These are phyloP conservation scores for Tuta absoluta DNA, from an alignment of 2,888 invertebrate genomes.

Conservation along the genomic window DNA sequence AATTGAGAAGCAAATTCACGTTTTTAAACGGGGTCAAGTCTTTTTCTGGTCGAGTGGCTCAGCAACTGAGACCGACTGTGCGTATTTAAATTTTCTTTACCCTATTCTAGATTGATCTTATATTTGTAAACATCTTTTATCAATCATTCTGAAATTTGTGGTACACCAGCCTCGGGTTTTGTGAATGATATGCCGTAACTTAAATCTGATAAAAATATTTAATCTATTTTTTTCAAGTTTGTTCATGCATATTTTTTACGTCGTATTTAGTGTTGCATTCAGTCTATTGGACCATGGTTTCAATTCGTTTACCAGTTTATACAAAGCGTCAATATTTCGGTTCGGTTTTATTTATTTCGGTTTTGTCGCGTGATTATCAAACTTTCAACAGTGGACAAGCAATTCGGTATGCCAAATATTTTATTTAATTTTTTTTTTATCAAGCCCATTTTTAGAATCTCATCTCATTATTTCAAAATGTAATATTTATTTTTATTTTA, in stretches of 20 bases:
- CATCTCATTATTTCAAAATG: too few species aligned
- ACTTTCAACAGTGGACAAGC: not conserved
- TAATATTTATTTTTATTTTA: too few species aligned
- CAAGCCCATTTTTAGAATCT: too few species aligned
- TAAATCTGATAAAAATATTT: too few species aligned
- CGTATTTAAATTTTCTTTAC: not conserved
- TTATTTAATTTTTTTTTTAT: too few species aligned
- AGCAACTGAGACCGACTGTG: not conserved
- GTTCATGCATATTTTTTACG: not conserved
- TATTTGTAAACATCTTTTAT: too few species aligned
- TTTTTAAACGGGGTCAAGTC: not conserved
- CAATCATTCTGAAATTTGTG: too few species aligned
- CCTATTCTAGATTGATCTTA: too few species aligned
- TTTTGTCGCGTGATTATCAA: conserved; percentile 1
- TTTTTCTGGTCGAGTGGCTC: too few species aligned
- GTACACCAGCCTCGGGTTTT: too few species aligned
- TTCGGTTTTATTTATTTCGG: conserved; percentile 6
- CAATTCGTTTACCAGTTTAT: not conserved
- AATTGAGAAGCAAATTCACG: conserved; percentile 13
- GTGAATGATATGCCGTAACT: too few species aligned
- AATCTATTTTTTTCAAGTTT: not conserved
- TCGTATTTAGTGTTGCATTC: not conserved
- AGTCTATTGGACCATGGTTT: not conserved
- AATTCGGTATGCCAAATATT: conserved; percentile 2
- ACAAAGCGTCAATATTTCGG: too few species aligned